phyloP scores from a whole-genome alignment of 2,888 invertebrate species.

The Drosophila nr. perissopoda region DNA sequence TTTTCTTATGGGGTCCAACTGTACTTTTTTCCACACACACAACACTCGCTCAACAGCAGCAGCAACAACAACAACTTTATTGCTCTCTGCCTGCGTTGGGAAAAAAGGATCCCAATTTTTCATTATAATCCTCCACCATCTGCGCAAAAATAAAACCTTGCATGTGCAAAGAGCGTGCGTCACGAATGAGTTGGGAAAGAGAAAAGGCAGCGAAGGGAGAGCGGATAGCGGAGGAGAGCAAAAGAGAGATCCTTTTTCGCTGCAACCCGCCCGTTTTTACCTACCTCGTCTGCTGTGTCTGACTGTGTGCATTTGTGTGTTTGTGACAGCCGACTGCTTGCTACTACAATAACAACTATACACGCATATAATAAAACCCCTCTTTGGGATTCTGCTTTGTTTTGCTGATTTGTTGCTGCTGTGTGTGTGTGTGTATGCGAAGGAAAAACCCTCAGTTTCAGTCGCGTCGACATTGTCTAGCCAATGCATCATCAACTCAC shows the following conservation, averaged over 20 bases:
- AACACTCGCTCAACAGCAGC: conserved; percentile 23
- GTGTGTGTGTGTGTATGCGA: conserved; percentile 18
- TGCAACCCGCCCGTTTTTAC: conserved; percentile 59
- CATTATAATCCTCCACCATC: conserved; percentile 76
- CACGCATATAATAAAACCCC: conserved; percentile 53
- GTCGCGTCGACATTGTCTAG: conserved; percentile 48
- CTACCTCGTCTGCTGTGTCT: conserved; percentile 43
- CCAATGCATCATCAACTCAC: conserved; percentile 59
- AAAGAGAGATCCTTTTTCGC: conserved; percentile 74
- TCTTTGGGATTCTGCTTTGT: conserved; percentile 33
- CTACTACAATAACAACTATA: conserved; percentile 51
- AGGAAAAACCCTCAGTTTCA: conserved; percentile 65
- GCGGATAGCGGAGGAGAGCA: conserved; percentile 51
- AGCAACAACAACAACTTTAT: conserved; percentile 5
- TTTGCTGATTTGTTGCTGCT: conserved; percentile 19
- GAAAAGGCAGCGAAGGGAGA: conserved; percentile 7
- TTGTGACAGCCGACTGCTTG: conserved; percentile 16
- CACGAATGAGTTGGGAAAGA: conserved; percentile 31
- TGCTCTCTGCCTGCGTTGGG: conserved; percentile 50
- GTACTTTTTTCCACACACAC: conserved; percentile 62
- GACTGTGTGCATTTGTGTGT: conserved; percentile 10
- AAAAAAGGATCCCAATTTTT: conserved; percentile 76
- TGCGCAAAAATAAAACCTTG: conserved; percentile 79
- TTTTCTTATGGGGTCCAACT: conserved; percentile 63
- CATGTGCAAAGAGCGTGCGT: conserved; percentile 77